Conservation (phyloP, 2,113 vertebrate genomes). For the Propithecus coquereli region DNA sequence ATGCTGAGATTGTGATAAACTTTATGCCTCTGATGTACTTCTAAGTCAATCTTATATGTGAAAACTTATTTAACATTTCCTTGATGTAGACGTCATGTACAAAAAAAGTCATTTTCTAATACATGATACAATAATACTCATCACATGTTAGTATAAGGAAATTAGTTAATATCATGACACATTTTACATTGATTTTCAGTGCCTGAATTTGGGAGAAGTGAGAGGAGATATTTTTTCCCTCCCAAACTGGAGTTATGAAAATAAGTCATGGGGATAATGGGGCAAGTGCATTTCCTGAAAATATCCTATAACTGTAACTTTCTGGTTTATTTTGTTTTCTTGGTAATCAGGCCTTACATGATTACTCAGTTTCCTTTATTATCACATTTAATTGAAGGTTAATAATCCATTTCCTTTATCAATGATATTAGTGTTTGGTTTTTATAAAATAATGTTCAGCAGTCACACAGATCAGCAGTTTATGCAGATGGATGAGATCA, state of each 20-base stretch:
- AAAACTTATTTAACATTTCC: neutral
- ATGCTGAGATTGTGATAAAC: neutral
- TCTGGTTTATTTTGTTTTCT: constrained; percentile 37
- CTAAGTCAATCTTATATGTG: neutral
- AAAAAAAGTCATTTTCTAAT: neutral
- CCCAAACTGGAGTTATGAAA: neutral
- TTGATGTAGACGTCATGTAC: neutral
- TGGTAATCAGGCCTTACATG: neutral
- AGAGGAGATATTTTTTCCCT: neutral
- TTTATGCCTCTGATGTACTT: neutral
- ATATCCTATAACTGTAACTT: neutral
- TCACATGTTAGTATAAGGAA: neutral
- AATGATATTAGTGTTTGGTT: neutral
- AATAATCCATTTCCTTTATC: constrained; percentile 46
- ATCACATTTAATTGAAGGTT: constrained; percentile 43
- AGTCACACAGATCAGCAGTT: neutral
- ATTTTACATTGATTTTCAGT: constrained; percentile 25
- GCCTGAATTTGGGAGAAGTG: neutral
- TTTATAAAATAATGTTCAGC: neutral
- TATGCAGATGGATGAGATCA: neutral
- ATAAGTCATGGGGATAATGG: neutral
- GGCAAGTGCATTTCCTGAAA: neutral
- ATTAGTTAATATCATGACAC: neutral
- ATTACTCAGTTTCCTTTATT: constrained; percentile 3
- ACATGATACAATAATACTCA: neutral